Evolutionary conservation across 1,140 invertebrate species (phyloP).

Genomic region (Aphelenchoides fujianensis): DNA sequence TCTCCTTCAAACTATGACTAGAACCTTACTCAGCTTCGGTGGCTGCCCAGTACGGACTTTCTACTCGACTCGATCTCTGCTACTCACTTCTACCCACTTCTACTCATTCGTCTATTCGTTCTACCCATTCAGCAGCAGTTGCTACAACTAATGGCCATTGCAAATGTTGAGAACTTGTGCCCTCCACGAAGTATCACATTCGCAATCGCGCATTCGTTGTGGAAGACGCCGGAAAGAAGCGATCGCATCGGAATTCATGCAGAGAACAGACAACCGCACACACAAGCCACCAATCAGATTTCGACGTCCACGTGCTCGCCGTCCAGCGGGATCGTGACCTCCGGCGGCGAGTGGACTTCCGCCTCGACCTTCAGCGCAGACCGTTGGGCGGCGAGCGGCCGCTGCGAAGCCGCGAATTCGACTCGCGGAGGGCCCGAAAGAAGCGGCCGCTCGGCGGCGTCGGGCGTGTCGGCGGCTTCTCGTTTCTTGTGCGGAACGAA

Average conservation of each 20-base stretch:
- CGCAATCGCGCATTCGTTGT: neutral
- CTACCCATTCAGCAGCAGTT: neutral
- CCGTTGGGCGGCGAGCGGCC: neutral
- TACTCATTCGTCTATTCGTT: neutral
- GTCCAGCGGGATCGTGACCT: neutral
- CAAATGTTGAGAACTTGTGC: neutral
- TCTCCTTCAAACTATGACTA: conserved; percentile 1
- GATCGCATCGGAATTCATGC: neutral
- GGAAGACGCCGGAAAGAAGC: neutral
- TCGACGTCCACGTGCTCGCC: neutral
- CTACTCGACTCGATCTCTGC: neutral
- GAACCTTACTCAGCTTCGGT: neutral
- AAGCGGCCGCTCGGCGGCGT: too few species aligned
- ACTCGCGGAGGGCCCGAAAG: too few species aligned
- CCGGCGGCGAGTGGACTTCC: neutral
- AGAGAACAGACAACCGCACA: neutral
- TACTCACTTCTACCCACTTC: neutral
- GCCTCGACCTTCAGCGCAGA: neutral
- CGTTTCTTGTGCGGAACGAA: too few species aligned
- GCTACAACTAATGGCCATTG: neutral
- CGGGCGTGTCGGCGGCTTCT: too few species aligned
- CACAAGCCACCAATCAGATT: neutral
- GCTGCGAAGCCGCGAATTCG: too few species aligned
- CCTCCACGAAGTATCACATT: neutral
- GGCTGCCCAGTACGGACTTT: neutral